Base-by-base conservation (phyloP, 2,113 vertebrate species). In the Pelecanus crispus region DNA sequence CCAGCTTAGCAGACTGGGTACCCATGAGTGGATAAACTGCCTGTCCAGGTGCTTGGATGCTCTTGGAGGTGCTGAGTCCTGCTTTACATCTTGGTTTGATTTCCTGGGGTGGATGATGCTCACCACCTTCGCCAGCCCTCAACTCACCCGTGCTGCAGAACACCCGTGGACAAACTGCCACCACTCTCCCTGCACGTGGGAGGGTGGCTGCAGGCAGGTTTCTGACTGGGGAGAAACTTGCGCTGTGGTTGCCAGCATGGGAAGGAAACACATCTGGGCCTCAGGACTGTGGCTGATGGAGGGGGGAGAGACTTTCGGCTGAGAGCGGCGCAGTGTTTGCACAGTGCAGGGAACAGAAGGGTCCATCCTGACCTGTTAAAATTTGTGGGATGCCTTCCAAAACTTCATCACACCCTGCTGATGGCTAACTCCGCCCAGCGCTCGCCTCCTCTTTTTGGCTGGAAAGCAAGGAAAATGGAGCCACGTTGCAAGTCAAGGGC, bases 401-500 rank as follows among this genome's bases (percentile, higher is more conserved):
- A 59, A 18, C 29, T 24, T 65, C 0, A 0, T 38, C 25, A 20
- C 7, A 11, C 56, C 31, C 26, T 70, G 29, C 28, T 4, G n/a
- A 21, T 1, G 3, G 36, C 50, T 55, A 40, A 42, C 26, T 31
- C 24, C 13, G 18, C 21, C 56, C 40, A 44, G 58, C 1, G 1
- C 50, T 63, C 2, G 0, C 49, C 29, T 0, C 2, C 34, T 62
- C 26, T 45, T 79, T 38, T 62, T 22, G 56, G 11, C 34, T 3
- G 10, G n/a, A 80, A 80, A 62, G 10, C 34, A 24, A 47, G 40
- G 34, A 34, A 24, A 38, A 34, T 4, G 8, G 40, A 45, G 47
- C 34, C 1, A 2, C 1, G 6, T 29, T 34, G 18, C 0, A 5
- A 45, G 65, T 45, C 1, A 5, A 45, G 40, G 56, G 47, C 34